Conservation (phyloP, 1,140 invertebrate species). For the Chrysopa pallens region DNA sequence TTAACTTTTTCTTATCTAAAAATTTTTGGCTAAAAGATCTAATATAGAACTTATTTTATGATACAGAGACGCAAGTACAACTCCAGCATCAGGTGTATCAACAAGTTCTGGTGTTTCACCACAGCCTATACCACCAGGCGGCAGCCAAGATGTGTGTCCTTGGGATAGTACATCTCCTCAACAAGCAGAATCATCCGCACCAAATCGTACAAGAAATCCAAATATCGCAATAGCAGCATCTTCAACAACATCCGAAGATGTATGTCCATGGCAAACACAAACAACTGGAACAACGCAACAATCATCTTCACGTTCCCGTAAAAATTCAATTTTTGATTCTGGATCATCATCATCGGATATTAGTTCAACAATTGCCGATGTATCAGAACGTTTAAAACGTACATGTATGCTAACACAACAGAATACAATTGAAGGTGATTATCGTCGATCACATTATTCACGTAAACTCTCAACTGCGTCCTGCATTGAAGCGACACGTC, state of each 20-base stretch:
- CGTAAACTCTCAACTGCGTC: slow-evolving; percentile 20
- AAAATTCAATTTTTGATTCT: slow-evolving; percentile 35
- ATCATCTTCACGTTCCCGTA: slow-evolving; percentile 21
- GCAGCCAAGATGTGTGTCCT: slow-evolving; percentile 16
- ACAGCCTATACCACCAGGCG: slow-evolving; percentile 4
- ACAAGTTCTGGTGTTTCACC: too few relatives aligned
- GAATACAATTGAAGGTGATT: slow-evolving; percentile 35
- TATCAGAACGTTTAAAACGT: slow-evolving; percentile 34
- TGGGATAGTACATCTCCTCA: slow-evolving; percentile 16
- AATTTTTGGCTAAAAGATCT: too few relatives aligned
- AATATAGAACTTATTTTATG: too few relatives aligned
- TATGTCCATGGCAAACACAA: slow-evolving; percentile 46
- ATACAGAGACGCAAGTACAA: too few relatives aligned
- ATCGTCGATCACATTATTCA: slow-evolving; percentile 14
- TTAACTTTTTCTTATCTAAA: too few relatives aligned
- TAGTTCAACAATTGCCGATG: slow-evolving; percentile 36
- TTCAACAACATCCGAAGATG: slow-evolving; percentile 33
- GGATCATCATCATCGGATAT: slow-evolving; percentile 53
- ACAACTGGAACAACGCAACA: slow-evolving; percentile 5
- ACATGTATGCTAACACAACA: slow-evolving; percentile 36
- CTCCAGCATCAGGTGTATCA: too few relatives aligned
- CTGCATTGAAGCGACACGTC: slow-evolving; percentile 20
- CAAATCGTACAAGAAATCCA: slow-evolving; percentile 4
- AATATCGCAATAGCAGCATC: slow-evolving; percentile 19
- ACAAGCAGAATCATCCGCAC: slow-evolving; percentile 17